phyloP scores from a whole-genome alignment of 2,113 vertebrate genomes.

The Bos taurus region ARS-UCD2.0 NC_037333.1:22951501-22952000 shows the following conservation, averaged over 20 bases:
- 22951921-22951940: background rate
- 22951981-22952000: background rate
- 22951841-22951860: background rate
- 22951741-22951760: background rate
- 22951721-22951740: background rate
- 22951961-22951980: background rate
- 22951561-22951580: conserved; percentile 26
- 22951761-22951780: background rate
- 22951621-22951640: background rate
- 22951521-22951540: conserved; percentile 19
- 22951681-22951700: background rate
- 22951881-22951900: background rate
- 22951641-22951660: background rate
- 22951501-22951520: background rate
- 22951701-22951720: background rate
- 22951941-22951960: background rate
- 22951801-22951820: background rate
- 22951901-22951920: background rate
- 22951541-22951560: background rate
- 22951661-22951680: background rate
- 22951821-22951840: background rate
- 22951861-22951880: background rate
- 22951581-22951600: background rate
- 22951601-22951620: background rate
- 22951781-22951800: background rate